Percentiles rank a stretch among this genome's conserved stretches.
Conservation (phyloP, 2,113 vertebrate species). For the Campylorhamphus procurvoides region DNA sequence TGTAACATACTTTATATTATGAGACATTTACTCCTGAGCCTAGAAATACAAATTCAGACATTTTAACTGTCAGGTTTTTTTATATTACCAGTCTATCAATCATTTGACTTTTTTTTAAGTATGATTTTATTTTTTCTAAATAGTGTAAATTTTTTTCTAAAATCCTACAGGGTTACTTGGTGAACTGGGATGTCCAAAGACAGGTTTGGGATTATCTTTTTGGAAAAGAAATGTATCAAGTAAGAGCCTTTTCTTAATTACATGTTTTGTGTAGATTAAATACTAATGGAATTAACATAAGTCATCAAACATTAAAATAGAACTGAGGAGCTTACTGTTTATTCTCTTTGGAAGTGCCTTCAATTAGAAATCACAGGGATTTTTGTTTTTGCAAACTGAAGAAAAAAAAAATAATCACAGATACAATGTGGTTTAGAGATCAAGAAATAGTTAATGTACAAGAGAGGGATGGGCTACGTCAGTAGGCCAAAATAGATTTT, state of each 20-base stretch:
- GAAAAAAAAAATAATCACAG: neutral
- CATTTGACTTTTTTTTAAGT: neutral
- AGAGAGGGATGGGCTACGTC: neutral
- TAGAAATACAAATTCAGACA: neutral
- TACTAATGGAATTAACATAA: neutral
- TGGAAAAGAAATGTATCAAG: constrained; percentile 99
- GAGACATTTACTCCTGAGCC: neutral
- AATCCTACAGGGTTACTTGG: constrained; percentile 89
- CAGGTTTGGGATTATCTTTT: constrained; percentile 99
- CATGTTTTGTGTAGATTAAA: neutral
- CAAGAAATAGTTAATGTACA: neutral
- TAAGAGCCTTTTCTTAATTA: constrained; percentile 62
- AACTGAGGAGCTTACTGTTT: neutral
- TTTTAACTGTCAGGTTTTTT: neutral
- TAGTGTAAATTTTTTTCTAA: neutral
- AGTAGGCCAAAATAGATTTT: neutral
- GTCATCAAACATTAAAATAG: neutral
- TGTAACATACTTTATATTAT: neutral
- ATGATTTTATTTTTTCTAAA: neutral
- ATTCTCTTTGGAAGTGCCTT: neutral
- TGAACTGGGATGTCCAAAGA: constrained; percentile 98
- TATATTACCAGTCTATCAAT: neutral
- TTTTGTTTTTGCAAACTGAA: neutral
- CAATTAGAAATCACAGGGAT: neutral
- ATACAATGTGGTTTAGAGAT: neutral